These are phyloP conservation scores for Nothoprocta perdicaria DNA, from an alignment of 2,113 vertebrate genomes.

Conservation along the genomic window DNA sequence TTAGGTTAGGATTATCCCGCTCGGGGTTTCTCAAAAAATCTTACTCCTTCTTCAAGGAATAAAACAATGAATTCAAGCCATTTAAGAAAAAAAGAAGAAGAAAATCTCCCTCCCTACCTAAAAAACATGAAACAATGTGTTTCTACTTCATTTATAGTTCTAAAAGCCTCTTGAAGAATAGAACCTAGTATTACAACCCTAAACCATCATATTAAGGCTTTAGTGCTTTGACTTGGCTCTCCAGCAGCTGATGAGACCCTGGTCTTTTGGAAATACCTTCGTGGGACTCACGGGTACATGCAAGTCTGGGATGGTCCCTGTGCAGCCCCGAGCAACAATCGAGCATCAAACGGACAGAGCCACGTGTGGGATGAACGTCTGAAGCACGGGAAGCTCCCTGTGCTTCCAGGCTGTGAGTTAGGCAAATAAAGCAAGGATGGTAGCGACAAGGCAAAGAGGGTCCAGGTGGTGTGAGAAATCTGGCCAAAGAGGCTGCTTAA, in stretches of 20 bases:
- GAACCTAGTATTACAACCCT: background rate
- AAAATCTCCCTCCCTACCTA: background rate
- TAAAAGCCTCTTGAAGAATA: background rate
- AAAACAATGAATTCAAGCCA: background rate
- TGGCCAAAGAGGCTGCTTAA: constrained; percentile 1
- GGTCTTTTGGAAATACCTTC: background rate
- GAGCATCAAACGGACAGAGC: background rate
- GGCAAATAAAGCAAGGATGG: background rate
- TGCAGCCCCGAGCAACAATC: rapidly evolving
- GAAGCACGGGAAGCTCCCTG: constrained; percentile 5
- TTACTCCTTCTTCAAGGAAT: background rate
- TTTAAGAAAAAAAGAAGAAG: background rate
- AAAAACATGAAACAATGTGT: background rate
- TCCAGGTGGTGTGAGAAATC: constrained; percentile 9
- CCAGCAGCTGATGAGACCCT: background rate
- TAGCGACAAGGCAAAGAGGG: background rate
- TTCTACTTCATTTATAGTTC: background rate
- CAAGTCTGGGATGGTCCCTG: rapidly evolving
- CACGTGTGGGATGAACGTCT: background rate
- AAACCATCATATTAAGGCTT: background rate
- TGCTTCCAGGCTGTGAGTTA: constrained; percentile 2
- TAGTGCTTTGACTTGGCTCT: background rate
- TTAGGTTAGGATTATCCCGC: background rate
- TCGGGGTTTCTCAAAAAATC: background rate
- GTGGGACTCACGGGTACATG: background rate